Conservation (phyloP, 2,797 vertebrate genomes). For the Arremon aurantiirostris region DNA sequence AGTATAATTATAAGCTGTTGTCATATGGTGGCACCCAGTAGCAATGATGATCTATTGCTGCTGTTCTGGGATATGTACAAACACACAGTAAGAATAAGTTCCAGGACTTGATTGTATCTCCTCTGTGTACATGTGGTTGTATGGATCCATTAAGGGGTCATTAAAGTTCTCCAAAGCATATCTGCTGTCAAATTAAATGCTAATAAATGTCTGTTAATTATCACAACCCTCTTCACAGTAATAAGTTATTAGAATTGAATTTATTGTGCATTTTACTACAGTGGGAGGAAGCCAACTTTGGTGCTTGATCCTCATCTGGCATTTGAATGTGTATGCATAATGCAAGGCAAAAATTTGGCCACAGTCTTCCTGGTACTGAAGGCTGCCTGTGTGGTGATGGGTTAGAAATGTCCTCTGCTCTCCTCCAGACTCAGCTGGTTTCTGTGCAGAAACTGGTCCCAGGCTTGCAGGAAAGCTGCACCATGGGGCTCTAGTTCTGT, state of each 20-base stretch:
- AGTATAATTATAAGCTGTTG: slow-evolving; percentile 45
- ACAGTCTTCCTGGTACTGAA: not conserved
- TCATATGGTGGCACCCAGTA: slow-evolving; percentile 5
- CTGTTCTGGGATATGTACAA: slow-evolving; percentile 17
- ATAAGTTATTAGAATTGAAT: slow-evolving; percentile 15
- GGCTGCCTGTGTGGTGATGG: not conserved
- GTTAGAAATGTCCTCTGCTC: not conserved
- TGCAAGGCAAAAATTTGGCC: not conserved
- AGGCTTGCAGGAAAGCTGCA: not conserved
- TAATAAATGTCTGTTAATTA: slow-evolving; percentile 53
- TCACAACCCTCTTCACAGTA: not conserved
- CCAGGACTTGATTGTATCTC: slow-evolving; percentile 15
- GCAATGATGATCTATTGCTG: not conserved
- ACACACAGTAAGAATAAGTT: not conserved
- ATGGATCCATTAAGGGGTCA: slow-evolving; percentile 35
- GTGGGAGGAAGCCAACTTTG: not conserved
- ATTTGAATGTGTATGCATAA: not conserved
- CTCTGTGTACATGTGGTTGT: slow-evolving; percentile 15
- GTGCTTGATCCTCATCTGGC: not conserved
- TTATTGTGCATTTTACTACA: not conserved
- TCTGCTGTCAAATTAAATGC: slow-evolving; percentile 44
- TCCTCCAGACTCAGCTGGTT: not conserved
- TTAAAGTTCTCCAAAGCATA: slow-evolving; percentile 49
- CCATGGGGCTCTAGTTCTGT: accelerated
- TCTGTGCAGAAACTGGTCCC: accelerated